phyloP scores from a whole-genome alignment of 1,140 invertebrate species.

The Cryptotermes secundus region DNA sequence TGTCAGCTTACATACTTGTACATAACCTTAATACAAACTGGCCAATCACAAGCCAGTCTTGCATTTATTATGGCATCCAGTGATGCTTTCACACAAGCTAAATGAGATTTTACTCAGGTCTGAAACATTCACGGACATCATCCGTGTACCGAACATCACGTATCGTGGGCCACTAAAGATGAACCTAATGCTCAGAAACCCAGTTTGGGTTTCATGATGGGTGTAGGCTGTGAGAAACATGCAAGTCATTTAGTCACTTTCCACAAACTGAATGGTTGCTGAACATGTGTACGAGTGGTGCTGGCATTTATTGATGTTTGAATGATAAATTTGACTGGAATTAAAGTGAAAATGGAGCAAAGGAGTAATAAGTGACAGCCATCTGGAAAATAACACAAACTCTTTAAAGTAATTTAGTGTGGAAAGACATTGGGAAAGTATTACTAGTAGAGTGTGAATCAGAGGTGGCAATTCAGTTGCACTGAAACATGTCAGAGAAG shows the following conservation, averaged over 20 bases:
- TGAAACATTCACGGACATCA: neutral
- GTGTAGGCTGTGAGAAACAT: conserved; percentile 27
- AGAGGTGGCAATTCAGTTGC: no score
- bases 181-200: conserved; percentile 3
- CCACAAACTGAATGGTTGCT: neutral
- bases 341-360: no score
- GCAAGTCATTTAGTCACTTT: conserved; percentile 27
- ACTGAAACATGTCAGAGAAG: no score
- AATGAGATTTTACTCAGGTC: conserved; percentile 11
- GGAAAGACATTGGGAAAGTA: no score
- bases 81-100: neutral
- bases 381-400: no score
- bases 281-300: no score
- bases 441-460: no score
- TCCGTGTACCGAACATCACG: neutral
- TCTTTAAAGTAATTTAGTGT: no score
- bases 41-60: neutral
- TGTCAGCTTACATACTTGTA: neutral
- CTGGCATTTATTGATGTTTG: no score
- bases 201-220: neutral
- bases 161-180: neutral
- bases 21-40: neutral
- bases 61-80: neutral
- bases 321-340: no score
- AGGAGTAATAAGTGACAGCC: no score